These are phyloP conservation scores for Crax fasciolata DNA, from an alignment of 2,797 vertebrate species.

Conservation along the genomic window DNA sequence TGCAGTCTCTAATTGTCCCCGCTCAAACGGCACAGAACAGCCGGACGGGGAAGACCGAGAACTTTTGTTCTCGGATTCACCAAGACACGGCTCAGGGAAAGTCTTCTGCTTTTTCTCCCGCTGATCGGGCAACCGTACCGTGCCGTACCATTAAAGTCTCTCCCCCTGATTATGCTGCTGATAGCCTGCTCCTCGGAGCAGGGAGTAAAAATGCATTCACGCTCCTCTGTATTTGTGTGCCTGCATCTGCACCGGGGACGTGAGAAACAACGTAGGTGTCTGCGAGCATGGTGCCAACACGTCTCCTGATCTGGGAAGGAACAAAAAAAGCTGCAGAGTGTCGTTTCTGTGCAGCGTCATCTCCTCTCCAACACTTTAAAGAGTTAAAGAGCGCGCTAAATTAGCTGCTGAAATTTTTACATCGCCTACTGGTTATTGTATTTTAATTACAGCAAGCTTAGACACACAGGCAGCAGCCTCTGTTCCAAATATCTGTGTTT, in stretches of 20 bases:
- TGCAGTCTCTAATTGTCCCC: neutral
- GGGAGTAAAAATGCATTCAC: conserved; percentile 24
- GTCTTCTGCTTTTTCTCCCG: neutral
- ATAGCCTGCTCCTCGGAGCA: neutral
- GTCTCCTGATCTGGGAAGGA: neutral
- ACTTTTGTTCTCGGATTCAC: neutral
- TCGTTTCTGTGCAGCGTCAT: neutral
- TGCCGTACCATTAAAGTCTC: conserved; percentile 15
- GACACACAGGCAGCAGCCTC: conserved; percentile 84
- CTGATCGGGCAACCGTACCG: neutral
- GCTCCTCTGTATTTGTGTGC: neutral
- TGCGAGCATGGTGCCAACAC: neutral
- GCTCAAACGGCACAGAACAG: neutral
- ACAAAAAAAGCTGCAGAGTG: neutral
- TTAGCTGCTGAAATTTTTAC: conserved; percentile 78
- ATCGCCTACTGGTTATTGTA: conserved; percentile 83
- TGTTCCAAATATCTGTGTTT: conserved; percentile 86
- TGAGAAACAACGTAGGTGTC: neutral
- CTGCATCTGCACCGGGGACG: accelerated
- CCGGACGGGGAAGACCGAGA: neutral
- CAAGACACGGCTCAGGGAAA: neutral
- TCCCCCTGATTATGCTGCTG: conserved; percentile 22
- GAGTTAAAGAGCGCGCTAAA: conserved; percentile 77
- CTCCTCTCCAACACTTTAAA: conserved; percentile 54
- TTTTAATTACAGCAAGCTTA: conserved; percentile 83